Conservation (phyloP, 2,113 vertebrate genomes). For the Apus apus region DNA sequence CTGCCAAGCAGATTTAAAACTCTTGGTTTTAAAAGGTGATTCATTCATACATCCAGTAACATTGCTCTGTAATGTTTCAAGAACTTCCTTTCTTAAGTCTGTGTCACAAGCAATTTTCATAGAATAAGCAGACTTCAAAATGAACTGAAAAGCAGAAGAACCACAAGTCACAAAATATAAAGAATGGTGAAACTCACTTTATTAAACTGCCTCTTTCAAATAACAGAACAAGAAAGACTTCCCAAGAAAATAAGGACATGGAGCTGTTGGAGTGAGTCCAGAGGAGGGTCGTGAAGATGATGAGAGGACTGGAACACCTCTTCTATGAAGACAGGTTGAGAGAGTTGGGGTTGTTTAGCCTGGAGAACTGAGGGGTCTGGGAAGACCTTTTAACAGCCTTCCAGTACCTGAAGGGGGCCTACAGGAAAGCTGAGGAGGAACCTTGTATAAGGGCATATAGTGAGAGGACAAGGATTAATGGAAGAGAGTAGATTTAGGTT, state of each 20-base stretch:
- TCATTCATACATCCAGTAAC: not conserved
- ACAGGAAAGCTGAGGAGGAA: no score
- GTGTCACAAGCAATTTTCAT: constrained; percentile 7
- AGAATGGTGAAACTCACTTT: not conserved
- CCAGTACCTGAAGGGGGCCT: no score
- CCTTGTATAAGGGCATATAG: no score
- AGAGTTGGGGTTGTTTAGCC: no score
- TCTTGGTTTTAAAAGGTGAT: not conserved
- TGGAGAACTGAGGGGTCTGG: no score
- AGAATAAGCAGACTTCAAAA: not conserved
- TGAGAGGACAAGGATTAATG: no score
- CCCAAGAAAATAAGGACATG: not conserved
- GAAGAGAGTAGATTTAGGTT: no score
- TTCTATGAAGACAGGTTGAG: no score
- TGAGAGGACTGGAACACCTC: no score
- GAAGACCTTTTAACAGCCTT: no score
- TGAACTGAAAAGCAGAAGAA: constrained; percentile 32
- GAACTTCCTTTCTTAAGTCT: not conserved
- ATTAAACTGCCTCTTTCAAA: not conserved
- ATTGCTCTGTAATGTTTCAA: not conserved
- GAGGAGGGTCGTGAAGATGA: no score
- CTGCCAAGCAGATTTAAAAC: not conserved
- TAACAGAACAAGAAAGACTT: not conserved
- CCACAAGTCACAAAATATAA: not conserved
- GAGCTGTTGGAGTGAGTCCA: no score